These are phyloP conservation scores for Andrena haemorrhoa DNA, from an alignment of 2,888 invertebrate genomes.

Conservation along the genomic window DNA sequence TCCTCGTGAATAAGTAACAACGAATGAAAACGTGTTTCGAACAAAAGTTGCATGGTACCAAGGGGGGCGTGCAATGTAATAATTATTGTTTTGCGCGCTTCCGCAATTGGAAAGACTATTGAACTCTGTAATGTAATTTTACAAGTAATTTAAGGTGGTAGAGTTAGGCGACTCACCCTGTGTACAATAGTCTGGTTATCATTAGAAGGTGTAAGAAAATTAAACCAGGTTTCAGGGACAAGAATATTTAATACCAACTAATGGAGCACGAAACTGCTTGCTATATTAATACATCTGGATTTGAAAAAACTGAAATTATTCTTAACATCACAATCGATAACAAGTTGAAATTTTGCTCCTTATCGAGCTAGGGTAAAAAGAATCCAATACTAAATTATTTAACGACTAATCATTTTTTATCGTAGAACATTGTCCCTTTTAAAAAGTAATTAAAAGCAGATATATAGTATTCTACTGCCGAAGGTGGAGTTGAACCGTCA, in stretches of 20 bases:
- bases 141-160: too few relatives aligned
- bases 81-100: not conserved
- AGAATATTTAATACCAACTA: not conserved
- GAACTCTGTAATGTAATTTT: too few relatives aligned
- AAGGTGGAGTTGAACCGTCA: too few relatives aligned
- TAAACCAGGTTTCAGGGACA: not conserved
- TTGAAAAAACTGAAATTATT: not conserved
- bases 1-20: conserved; percentile 37
- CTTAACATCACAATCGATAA: conserved; percentile 26
- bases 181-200: not conserved
- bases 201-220: not conserved
- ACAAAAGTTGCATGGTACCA: not conserved
- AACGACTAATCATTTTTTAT: too few relatives aligned
- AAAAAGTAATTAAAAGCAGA: too few relatives aligned
- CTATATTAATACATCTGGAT: too few relatives aligned
- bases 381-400: conserved; percentile 12
- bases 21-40: not conserved
- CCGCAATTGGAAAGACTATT: too few relatives aligned
- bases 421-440: too few relatives aligned
- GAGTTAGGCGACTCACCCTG: too few relatives aligned
- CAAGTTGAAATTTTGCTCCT: conserved; percentile 13
- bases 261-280: conserved; percentile 27
- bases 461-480: too few relatives aligned
- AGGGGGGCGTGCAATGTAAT: not conserved
- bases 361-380: conserved; percentile 23